phyloP scores from a whole-genome alignment of 2,888 invertebrate genomes.

The Disparrhopalites patrizii region DNA sequence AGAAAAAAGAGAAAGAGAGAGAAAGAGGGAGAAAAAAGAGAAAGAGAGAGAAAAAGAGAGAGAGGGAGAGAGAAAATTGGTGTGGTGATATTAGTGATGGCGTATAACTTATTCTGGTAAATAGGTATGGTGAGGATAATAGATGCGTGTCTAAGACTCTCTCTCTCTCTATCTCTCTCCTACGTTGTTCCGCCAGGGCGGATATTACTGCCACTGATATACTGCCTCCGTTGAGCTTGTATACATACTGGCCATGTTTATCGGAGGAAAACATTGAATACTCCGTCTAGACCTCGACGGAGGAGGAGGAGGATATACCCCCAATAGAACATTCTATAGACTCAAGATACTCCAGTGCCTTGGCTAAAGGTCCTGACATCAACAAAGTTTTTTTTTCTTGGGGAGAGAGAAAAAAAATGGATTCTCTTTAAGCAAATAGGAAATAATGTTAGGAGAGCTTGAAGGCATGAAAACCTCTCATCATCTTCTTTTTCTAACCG shows the following conservation, averaged over 20 bases:
- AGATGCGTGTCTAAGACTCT: no score
- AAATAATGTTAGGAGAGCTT: slow-evolving; percentile 14
- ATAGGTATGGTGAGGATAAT: slow-evolving; percentile 19
- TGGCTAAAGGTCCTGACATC: no score
- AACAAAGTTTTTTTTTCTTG: no score
- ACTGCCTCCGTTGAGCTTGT: background rate
- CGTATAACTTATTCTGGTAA: no score
- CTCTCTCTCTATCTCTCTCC: slow-evolving; percentile 10
- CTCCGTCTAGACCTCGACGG: background rate
- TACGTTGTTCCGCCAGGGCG: slow-evolving; percentile 29
- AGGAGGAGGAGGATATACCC: background rate
- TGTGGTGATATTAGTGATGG: no score
- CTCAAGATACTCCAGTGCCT: no score
- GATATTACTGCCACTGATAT: slow-evolving; percentile 18
- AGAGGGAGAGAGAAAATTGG: no score
- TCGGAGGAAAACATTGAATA: background rate
- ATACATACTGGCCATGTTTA: background rate
- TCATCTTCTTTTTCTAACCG: slow-evolving; percentile 33
- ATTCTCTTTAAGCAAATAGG: no score
- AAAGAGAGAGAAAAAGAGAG: slow-evolving; percentile 10
- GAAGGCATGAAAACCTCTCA: slow-evolving; percentile 30
- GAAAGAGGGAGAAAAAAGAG: background rate
- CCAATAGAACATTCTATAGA: no score
- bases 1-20: background rate
- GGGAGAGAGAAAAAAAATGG: no score